Evolutionary conservation across 2,797 vertebrate genomes (phyloP), one percentile per base, ranked within the genome.

Genomic region (Enteromius fasciolatus): DNA sequence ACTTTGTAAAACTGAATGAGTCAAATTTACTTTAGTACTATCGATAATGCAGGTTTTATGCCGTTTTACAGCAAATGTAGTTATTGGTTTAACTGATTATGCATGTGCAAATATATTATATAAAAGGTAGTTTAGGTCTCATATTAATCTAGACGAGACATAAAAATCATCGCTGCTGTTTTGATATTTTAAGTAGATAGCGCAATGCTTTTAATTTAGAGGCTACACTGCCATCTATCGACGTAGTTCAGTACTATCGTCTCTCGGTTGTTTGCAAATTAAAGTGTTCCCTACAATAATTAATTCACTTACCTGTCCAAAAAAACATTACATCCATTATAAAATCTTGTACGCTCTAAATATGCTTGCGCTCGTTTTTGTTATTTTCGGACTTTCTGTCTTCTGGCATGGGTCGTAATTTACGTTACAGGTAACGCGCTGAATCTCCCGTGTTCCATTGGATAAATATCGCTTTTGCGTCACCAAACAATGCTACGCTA

Each of bases 201-300:
- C 11, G 11, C 18, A 15, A n/a, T 33, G 10, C 3, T 52, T 67
- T 44, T 46, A 15, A 14, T 8, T 46, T 66, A 23, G 25, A 31
- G 48, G 18, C 23, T 66, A 44, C 17, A 64, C 39, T 64, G 59
- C 59, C 59, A 66, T 78, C 76, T 78, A 15, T 50, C 44, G 76
- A 48, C 25, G 10, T 33, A 44, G 18, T 14, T 77, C 59, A n/a
- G 31, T 7, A 52, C 9, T 0, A n/a, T 14, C 61, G 28, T 63
- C 18, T 1, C 0, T 14, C 5, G 0, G 75, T 64, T 64, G 28
- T 20, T 20, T 41, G 54, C 1, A 28, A 59, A 25, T 61, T 76
- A 25, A 31, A 50, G 44, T 17, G 15, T 4, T 31, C 2, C 6
- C 20, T 11, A 4, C 28, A 36, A n/a, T 54, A 23, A 52, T 33